phyloP scores from a whole-genome alignment of 2,797 vertebrate genomes.

The Periparus ater region DNA sequence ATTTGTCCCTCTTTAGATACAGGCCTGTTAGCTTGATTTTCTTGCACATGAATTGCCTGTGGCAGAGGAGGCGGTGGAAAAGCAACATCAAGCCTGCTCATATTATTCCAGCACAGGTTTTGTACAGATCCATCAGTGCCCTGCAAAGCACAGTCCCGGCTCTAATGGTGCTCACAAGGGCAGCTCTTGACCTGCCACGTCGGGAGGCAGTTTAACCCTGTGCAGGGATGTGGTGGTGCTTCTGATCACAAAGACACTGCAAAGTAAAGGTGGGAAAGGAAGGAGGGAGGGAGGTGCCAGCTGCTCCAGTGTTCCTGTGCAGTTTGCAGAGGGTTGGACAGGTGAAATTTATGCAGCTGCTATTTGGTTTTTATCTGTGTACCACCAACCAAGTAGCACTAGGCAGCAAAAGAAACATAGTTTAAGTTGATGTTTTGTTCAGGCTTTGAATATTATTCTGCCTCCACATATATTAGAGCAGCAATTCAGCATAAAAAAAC shows the following conservation, averaged over 20 bases:
- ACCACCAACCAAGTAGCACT: not conserved
- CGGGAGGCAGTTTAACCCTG: not conserved
- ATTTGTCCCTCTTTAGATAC: not conserved
- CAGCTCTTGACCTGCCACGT: fast-evolving
- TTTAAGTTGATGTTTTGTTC: not conserved
- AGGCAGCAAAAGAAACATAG: not conserved
- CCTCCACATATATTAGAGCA: not conserved
- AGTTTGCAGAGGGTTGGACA: not conserved
- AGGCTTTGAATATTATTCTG: not conserved
- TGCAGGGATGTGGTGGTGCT: fast-evolving
- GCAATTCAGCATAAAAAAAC: not conserved
- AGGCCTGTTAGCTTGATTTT: not conserved
- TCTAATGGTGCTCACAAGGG: not conserved
- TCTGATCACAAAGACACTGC: too few relatives aligned
- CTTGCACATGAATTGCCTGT: not conserved
- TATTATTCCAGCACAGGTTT: not conserved
- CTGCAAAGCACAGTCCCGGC: not conserved
- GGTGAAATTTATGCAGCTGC: not conserved
- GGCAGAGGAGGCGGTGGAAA: not conserved
- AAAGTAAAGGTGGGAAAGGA: not conserved
- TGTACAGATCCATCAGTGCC: not conserved
- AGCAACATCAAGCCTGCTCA: not conserved
- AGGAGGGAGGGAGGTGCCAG: not conserved
- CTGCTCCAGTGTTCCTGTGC: not conserved
- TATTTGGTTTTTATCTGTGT: not conserved